A percentile compares a stretch with the other conserved stretches of the same genome.
These are phyloP conservation scores for Tor tambroides DNA, from an alignment of 2,113 vertebrate species.

Conservation along the genomic window DNA sequence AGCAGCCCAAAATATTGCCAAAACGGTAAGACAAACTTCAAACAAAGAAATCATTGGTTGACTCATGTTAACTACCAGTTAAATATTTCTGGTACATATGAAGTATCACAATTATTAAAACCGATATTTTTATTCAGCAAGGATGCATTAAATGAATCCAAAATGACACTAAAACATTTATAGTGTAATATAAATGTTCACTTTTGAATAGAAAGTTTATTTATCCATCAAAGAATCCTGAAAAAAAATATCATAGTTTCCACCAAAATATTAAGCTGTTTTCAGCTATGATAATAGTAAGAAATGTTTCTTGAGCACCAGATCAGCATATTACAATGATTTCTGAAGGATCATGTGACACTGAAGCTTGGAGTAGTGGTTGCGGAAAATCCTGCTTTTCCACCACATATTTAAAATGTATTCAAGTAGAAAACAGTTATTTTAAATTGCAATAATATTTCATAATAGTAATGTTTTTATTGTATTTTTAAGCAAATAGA, in stretches of 20 bases:
- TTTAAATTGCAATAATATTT: not conserved
- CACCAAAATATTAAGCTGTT: not conserved
- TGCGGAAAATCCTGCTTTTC: too few relatives aligned
- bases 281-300: not conserved
- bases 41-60: not conserved
- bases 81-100: not conserved
- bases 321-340: not conserved
- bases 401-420: too few relatives aligned
- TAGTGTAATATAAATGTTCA: not conserved
- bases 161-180: not conserved
- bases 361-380: not conserved
- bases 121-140: not conserved
- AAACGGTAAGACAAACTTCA: conserved; percentile 80
- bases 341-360: not conserved
- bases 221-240: not conserved
- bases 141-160: not conserved
- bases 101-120: not conserved
- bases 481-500: not conserved
- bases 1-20: conserved; percentile 93
- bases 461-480: not conserved
- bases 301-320: not conserved
- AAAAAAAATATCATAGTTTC: too few relatives aligned
- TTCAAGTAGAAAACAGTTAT: too few relatives aligned
- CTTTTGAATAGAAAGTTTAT: too few relatives aligned
- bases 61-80: not conserved